A percentile compares a stretch with the other conserved stretches of the same genome.
phyloP scores from a whole-genome alignment of 2,797 vertebrate genomes.

The Enteromius anoplus region DNA sequence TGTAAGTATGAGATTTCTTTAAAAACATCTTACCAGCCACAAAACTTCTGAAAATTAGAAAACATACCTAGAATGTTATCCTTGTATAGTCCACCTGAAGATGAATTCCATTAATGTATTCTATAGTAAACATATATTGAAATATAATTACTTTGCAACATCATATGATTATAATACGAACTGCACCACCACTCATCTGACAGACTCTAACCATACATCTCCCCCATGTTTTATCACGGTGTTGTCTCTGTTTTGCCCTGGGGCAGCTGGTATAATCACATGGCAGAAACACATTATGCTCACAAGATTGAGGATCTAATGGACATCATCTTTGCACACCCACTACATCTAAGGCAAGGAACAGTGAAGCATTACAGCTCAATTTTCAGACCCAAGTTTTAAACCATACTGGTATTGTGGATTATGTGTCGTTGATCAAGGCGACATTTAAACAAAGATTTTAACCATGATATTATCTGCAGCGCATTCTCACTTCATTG shows the following conservation, averaged over 20 bases:
- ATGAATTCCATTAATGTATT: background rate
- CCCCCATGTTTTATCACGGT: conserved; percentile 57
- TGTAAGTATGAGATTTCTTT: background rate
- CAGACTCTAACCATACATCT: background rate
- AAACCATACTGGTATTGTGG: conserved; percentile 14
- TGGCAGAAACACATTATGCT: conserved; percentile 73
- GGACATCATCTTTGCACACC: conserved; percentile 61
- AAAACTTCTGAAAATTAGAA: background rate
- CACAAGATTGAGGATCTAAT: conserved; percentile 78
- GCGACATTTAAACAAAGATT: conserved; percentile 33
- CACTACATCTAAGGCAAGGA: conserved; percentile 39
- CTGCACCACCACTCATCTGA: background rate
- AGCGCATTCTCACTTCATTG: conserved; percentile 7
- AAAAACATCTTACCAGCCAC: background rate
- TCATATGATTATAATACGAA: background rate
- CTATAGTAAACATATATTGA: background rate
- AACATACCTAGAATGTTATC: background rate
- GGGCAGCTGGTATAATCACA: conserved; percentile 62
- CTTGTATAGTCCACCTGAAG: background rate
- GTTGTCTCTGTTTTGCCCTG: conserved; percentile 54
- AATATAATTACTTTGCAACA: background rate
- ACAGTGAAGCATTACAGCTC: conserved; percentile 28
- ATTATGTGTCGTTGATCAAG: conserved; percentile 4
- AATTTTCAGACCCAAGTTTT: conserved; percentile 37
- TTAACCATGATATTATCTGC: conserved; percentile 18